phyloP scores from a whole-genome alignment of 2,797 vertebrate genomes.

The Crypturellus tataupa region DNA sequence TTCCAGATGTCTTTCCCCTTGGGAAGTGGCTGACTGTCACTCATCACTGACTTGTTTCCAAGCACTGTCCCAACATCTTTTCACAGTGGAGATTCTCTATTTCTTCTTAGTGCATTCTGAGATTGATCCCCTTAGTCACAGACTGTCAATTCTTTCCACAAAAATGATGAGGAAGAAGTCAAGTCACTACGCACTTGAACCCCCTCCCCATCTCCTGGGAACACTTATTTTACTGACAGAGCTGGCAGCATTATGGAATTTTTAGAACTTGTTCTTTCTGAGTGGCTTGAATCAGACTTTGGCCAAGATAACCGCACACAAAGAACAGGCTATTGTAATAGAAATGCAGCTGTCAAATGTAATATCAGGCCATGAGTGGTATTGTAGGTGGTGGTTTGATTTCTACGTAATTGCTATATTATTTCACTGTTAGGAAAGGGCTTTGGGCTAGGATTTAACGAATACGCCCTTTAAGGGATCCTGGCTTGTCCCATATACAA shows the following conservation, averaged over 20 bases:
- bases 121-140: conserved; percentile 17
- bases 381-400: neutral
- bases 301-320: conserved; percentile 12
- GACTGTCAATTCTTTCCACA: conserved; percentile 29
- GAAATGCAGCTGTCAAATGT: conserved; percentile 47
- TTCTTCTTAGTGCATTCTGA: neutral
- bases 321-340: conserved; percentile 27
- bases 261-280: neutral
- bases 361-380: neutral
- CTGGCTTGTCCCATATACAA: neutral
- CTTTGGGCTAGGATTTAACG: neutral
- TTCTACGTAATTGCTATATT: conserved; percentile 5
- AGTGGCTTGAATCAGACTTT: conserved; percentile 43
- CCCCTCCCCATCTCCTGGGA: conserved; percentile 16
- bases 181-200: neutral
- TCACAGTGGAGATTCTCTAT: neutral
- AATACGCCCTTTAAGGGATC: neutral
- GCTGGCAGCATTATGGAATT: neutral
- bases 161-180: neutral
- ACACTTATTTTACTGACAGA: neutral
- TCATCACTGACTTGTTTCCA: neutral
- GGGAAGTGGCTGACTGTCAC: neutral
- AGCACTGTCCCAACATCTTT: neutral
- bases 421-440: neutral
- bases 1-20: neutral